Evolutionary conservation across 2,113 vertebrate species (phyloP).

Genomic region (Mus spicilegus): DNA sequence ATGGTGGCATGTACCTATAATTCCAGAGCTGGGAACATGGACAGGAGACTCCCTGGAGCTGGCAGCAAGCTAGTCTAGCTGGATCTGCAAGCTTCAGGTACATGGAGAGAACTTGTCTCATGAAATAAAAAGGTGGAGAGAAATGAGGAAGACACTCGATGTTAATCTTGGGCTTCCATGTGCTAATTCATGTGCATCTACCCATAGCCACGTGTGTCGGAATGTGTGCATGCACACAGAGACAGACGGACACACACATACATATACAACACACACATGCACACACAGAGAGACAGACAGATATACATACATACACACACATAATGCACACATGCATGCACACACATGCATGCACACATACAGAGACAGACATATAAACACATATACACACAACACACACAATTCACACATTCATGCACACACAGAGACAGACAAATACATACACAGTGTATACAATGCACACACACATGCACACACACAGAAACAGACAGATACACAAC

Average conservation of each 20-base stretch:
- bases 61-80: neutral
- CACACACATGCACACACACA: no score
- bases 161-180: neutral
- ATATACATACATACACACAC: no score
- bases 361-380: no score
- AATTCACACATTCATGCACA: no score
- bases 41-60: neutral
- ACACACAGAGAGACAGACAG: neutral
- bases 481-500: neutral
- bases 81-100: neutral
- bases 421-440: no score
- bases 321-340: no score
- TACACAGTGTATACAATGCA: no score
- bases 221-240: neutral
- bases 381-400: no score
- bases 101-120: neutral
- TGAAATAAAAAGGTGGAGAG: no score
- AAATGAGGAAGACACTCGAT: neutral
- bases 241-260: neutral
- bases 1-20: neutral
- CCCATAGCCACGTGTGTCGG: neutral
- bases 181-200: neutral
- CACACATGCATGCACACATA: no score
- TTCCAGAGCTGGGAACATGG: neutral
- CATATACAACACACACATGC: neutral